phyloP scores from a whole-genome alignment of 1,140 invertebrate genomes.

The Ridgeia piscesae region DNA sequence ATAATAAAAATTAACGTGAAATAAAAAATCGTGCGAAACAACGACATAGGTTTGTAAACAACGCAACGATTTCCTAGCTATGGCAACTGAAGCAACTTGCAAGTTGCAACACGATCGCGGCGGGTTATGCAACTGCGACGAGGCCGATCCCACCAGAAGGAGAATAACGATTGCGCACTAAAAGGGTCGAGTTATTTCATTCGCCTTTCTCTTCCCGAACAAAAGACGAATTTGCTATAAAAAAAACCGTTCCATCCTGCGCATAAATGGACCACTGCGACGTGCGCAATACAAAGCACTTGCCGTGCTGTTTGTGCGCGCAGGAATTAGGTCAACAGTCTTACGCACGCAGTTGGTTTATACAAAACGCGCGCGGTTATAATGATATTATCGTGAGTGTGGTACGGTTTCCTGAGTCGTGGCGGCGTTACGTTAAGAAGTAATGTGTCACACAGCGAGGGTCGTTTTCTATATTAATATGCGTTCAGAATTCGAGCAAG shows the following conservation, averaged over 20 bases:
- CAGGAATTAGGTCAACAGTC: not conserved
- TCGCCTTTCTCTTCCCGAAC: not conserved
- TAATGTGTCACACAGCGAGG: not conserved
- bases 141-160: not conserved
- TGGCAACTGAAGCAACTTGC: not conserved
- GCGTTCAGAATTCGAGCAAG: not conserved
- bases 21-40: not conserved
- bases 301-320: not conserved
- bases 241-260: not conserved
- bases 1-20: too few relatives aligned
- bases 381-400: not conserved
- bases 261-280: not conserved
- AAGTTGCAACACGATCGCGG: not conserved
- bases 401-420: not conserved
- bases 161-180: not conserved
- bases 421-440: not conserved
- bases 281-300: not conserved
- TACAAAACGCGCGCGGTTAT: too few relatives aligned
- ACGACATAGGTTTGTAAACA: not conserved
- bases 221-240: not conserved
- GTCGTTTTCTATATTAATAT: not conserved
- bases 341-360: not conserved
- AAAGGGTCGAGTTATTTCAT: not conserved
- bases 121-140: not conserved
- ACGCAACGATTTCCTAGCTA: not conserved